Evolutionary conservation across 2,888 invertebrate genomes (phyloP), one percentile per base, ranked within the genome.

Genomic region (Cheilosia variabilis): DNA sequence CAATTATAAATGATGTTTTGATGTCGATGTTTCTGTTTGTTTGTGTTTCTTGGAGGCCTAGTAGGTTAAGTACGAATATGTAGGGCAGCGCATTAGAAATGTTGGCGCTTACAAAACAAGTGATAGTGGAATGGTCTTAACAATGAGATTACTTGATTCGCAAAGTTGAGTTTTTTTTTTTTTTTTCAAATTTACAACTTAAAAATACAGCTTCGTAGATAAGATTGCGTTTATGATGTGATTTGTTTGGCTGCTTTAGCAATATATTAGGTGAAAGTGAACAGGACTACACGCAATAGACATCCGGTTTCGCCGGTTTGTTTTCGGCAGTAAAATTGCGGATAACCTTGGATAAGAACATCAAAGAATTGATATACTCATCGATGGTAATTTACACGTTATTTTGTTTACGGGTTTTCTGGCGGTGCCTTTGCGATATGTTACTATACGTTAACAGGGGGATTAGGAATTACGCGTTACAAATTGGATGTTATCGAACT

Each of bases 1-100:
- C 71, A 84, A 80, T 79, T 77, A 77, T 52, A 69, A 69, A 53
- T 66, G 45, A 66, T 75, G 65, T 55, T 73, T 63, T 63, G n/a
- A 62, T 53, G 47, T 24, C 17, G 47, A 63, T 53, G 52, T 10
- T 22, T 22, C 22, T 22, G 22, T 22, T 57, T 17, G 19, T 31
- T 45, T 45, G 17, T 45, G 17, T 47, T 69, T 37, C 10, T n/a
- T 37, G n/a, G 27, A 52, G 43, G 27, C 43, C 63, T n/a, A 63
- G 43, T 65, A 55, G 65, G 65, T 66, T 75, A 65, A 65, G 27
- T 31, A 4, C 5, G 34, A 43, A 22, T 68, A 76, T 68, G 52
- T 76, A 43, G 68, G 58, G 52, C 58, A 57, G 22, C 22, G 22
- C 10, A 57, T 13, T 41, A 15, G 13, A 50, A 52, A 52, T 66